These are phyloP conservation scores for Megalonaias nervosa DNA, from an alignment of 1,140 invertebrate genomes.

Conservation along the genomic window DNA sequence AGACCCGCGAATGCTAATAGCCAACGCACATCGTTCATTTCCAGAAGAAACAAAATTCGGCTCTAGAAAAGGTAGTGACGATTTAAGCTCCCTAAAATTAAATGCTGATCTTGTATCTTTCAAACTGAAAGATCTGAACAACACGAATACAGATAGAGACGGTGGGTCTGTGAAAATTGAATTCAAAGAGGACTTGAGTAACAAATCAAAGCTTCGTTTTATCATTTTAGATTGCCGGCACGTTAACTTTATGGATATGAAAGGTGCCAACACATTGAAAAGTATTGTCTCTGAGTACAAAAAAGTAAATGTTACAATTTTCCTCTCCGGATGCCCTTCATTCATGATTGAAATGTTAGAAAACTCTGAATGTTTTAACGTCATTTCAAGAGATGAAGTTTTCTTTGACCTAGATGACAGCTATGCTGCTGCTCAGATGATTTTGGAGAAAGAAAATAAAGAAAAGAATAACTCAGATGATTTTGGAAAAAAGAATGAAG, in stretches of 20 bases:
- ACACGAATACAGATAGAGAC: too few relatives aligned
- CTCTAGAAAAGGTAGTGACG: constrained; percentile 1
- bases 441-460: too few relatives aligned
- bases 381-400: constrained; percentile 40
- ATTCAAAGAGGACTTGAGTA: too few relatives aligned
- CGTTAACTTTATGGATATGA: constrained; percentile 65
- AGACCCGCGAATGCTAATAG: constrained; percentile 6
- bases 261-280: constrained; percentile 32
- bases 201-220: constrained; percentile 40
- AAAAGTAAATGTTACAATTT: constrained; percentile 50
- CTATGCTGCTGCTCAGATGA: not conserved
- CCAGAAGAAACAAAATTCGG: not conserved
- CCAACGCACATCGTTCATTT: not conserved
- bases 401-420: constrained; percentile 42
- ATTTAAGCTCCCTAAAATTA: constrained; percentile 6
- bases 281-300: constrained; percentile 53
- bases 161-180: too few relatives aligned
- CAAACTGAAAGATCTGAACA: constrained; percentile 16
- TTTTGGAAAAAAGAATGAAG: too few relatives aligned
- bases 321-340: constrained; percentile 42
- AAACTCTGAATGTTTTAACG: constrained; percentile 45
- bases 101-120: not conserved
- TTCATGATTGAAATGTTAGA: constrained; percentile 23
- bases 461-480: too few relatives aligned
- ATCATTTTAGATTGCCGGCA: constrained; percentile 66